Conservation (phyloP, 1,140 invertebrate species). For the Physella acuta region DNA sequence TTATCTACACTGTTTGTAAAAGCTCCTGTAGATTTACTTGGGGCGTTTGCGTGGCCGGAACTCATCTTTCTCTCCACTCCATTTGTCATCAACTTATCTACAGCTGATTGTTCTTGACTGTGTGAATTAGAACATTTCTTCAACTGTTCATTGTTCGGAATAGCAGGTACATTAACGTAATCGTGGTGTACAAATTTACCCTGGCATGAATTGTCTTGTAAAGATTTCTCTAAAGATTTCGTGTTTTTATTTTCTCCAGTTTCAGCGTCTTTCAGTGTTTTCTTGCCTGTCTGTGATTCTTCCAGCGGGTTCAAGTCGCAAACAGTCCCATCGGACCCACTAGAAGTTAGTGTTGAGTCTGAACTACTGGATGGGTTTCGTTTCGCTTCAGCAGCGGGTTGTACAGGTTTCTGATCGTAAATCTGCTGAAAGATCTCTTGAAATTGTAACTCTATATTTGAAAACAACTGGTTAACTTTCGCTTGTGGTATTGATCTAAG, state of each 20-base stretch:
- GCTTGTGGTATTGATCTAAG: background rate
- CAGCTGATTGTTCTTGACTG: background rate
- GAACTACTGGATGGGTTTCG: background rate
- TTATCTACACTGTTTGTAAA: background rate
- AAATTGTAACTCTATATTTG: slow-evolving; percentile 7
- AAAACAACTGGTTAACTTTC: slow-evolving; percentile 2
- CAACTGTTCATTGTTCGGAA: background rate
- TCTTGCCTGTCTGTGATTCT: background rate
- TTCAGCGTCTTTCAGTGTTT: background rate
- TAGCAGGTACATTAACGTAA: background rate
- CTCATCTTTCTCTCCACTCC: background rate
- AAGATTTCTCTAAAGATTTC: too few relatives aligned
- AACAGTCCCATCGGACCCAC: background rate
- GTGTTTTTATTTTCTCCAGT: background rate
- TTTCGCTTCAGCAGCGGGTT: background rate
- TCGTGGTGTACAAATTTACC: too few relatives aligned
- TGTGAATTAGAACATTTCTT: background rate
- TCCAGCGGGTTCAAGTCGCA: background rate
- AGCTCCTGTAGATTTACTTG: background rate
- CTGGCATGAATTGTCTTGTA: too few relatives aligned
- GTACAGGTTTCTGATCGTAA: background rate
- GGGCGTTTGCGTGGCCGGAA: background rate
- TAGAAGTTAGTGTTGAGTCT: background rate
- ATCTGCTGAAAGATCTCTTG: slow-evolving; percentile 17
- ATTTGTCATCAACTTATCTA: background rate